Evolutionary conservation across 2,113 vertebrate genomes (phyloP).

Genomic region (Hippoglossus stenolepis): DNA sequence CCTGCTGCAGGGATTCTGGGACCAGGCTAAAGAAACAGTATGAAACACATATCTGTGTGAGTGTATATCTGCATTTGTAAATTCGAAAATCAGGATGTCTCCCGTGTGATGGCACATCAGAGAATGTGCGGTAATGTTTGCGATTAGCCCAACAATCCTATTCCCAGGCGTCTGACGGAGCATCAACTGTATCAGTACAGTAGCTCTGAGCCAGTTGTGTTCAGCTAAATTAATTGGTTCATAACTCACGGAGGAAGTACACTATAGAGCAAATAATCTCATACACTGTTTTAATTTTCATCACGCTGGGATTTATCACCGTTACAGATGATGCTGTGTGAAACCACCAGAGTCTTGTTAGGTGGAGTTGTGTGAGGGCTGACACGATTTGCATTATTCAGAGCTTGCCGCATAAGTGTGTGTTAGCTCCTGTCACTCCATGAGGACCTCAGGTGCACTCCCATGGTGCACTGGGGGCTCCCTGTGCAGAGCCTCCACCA

Average conservation of each 20-base stretch:
- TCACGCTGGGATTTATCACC: conserved; percentile 76
- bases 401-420: conserved; percentile 64
- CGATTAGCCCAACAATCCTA: conserved; percentile 52
- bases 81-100: conserved; percentile 39
- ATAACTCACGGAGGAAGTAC: conserved; percentile 57
- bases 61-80: conserved; percentile 11
- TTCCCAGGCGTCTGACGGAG: conserved; percentile 35
- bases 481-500: conserved; percentile 43
- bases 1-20: conserved; percentile 50
- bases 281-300: conserved; percentile 78
- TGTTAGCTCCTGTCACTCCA: conserved; percentile 75
- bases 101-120: conserved; percentile 30
- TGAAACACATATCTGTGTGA: background rate
- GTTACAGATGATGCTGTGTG: conserved; percentile 73
- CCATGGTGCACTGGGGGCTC: conserved; percentile 54
- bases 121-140: conserved; percentile 48
- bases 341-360: conserved; percentile 82
- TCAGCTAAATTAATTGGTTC: conserved; percentile 51
- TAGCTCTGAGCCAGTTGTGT: conserved; percentile 53
- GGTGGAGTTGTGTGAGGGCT: conserved; percentile 70
- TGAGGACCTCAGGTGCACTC: conserved; percentile 55
- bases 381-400: conserved; percentile 81
- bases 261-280: conserved; percentile 67
- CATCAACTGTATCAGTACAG: conserved; percentile 39
- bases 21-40: conserved; percentile 17